phyloP scores from a whole-genome alignment of 2,797 vertebrate genomes.

The Nannoperca obscura region DNA sequence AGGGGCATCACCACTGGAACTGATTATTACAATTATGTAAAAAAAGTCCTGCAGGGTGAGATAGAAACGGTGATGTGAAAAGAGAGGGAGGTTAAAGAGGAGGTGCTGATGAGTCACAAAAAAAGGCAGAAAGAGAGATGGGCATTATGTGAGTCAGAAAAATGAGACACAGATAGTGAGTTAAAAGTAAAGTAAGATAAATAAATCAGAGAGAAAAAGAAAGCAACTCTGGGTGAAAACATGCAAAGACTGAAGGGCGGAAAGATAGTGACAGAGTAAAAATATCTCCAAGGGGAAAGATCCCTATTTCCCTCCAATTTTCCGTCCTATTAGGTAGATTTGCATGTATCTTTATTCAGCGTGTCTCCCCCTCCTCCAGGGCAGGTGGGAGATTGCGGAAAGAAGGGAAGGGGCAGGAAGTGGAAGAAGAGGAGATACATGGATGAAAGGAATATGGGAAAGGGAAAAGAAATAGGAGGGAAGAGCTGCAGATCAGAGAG shows the following conservation, averaged over 20 bases:
- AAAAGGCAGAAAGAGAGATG: constrained; percentile 21
- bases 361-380: constrained; percentile 45
- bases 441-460: constrained; percentile 13
- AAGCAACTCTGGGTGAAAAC: constrained; percentile 27
- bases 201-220: constrained; percentile 33
- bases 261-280: constrained; percentile 44
- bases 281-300: constrained; percentile 61
- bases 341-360: constrained; percentile 68
- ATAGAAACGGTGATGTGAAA: constrained; percentile 26
- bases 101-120: constrained; percentile 42
- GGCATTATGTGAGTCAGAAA: constrained; percentile 28
- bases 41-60: constrained; percentile 51
- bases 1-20: constrained; percentile 40
- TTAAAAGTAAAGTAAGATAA: constrained; percentile 38
- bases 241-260: constrained; percentile 27
- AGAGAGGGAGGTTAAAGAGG: constrained; percentile 30
- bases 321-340: constrained; percentile 69
- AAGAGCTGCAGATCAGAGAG: constrained; percentile 14
- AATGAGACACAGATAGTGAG: constrained; percentile 21
- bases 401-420: constrained; percentile 23
- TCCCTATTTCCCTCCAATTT: constrained; percentile 59
- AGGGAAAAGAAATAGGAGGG: constrained; percentile 10
- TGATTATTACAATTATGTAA: constrained; percentile 67
- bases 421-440: constrained; percentile 26
- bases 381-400: constrained; percentile 50